Conservation (phyloP, 2,797 vertebrate genomes). For the Tangara arthus region DNA sequence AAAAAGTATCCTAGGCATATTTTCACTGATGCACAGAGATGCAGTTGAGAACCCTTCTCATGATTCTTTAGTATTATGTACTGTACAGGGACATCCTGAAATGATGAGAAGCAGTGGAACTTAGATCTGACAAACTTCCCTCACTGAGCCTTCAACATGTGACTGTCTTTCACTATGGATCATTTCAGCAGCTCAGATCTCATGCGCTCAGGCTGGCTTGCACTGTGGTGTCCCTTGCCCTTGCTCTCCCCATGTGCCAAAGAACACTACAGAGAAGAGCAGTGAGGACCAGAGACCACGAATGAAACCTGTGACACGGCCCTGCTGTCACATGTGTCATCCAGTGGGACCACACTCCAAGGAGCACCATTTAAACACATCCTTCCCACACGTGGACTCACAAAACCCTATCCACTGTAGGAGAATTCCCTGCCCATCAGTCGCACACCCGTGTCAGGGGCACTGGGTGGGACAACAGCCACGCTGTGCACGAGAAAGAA, state of each 20-base stretch:
- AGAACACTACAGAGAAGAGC: neutral
- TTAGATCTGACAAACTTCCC: neutral
- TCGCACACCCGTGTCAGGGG: accelerated
- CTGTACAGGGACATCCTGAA: neutral
- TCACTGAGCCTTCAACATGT: neutral
- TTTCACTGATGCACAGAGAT: neutral
- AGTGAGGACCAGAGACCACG: neutral
- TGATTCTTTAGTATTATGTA: neutral
- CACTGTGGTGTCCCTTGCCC: neutral
- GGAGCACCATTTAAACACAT: neutral
- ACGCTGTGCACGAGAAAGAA: accelerated
- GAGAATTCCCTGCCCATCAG: neutral
- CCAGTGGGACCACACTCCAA: neutral
- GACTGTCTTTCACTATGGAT: neutral
- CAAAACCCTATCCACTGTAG: neutral
- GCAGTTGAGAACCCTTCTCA: neutral
- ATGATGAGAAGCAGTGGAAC: neutral
- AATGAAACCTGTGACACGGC: neutral
- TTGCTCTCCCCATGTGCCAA: neutral
- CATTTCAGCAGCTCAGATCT: neutral
- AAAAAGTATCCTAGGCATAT: neutral
- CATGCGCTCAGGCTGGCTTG: accelerated
- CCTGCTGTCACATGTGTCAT: neutral
- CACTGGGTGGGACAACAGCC: neutral
- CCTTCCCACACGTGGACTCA: accelerated